Conservation (phyloP, 1,140 invertebrate species). For the Bombus terrestris region DNA sequence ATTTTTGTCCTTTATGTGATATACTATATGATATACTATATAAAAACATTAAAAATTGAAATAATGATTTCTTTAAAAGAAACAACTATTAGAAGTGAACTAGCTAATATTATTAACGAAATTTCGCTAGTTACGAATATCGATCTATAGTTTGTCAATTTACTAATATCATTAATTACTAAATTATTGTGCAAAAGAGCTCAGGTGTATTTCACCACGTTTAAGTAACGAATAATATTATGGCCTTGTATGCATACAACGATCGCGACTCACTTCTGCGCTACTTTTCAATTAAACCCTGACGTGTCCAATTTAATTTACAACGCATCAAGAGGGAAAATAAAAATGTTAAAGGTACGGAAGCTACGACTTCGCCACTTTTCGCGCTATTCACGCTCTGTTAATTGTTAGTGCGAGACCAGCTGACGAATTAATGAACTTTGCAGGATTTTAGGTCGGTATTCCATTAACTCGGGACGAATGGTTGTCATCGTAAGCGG, state of each 20-base stretch:
- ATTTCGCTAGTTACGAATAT: too few relatives aligned
- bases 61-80: too few relatives aligned
- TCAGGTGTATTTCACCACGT: background rate
- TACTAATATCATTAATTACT: background rate
- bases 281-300: background rate
- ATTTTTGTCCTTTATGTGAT: too few relatives aligned
- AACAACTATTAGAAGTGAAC: too few relatives aligned
- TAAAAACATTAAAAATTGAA: too few relatives aligned
- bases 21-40: too few relatives aligned
- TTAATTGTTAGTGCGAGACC: slow-evolving; percentile 28
- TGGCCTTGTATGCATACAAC: background rate
- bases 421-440: slow-evolving; percentile 45
- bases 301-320: background rate
- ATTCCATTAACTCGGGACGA: slow-evolving; percentile 39
- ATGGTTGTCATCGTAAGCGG: background rate
- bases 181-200: background rate
- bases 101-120: too few relatives aligned
- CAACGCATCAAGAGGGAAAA: background rate
- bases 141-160: background rate
- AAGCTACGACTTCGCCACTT: background rate
- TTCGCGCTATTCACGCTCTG: too few relatives aligned
- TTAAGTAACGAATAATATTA: background rate
- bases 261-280: background rate
- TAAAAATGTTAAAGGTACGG: background rate
- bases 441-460: slow-evolving; percentile 23